Evolutionary conservation across 2,888 invertebrate genomes (phyloP), one percentile per base, ranked within the genome.

Genomic region (Elgonia sp.): DNA sequence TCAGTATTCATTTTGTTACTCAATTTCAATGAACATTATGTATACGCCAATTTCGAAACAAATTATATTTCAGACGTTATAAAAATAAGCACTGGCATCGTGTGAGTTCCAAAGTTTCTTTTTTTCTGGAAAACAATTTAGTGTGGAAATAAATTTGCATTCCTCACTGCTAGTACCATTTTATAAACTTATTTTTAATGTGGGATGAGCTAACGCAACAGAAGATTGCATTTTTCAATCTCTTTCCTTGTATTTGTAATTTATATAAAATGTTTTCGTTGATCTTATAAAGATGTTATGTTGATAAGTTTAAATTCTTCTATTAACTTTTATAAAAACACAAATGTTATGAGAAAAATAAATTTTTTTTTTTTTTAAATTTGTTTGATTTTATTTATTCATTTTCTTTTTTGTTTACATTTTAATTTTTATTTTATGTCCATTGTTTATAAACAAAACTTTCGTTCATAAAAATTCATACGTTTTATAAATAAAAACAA

Each of bases 181-280:
- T 73, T 65, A 55, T 65, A 73, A 63, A 65, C 81, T 81, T 63
- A 73, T 55, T 73, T 73, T 81, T 73, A 73, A 72, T 82, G 39
- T 57, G 18, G 8, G 57, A 73, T 50, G 65, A 73, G 63, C 42
- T 40, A 73, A 53, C 63, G 72, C 20, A 37, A 65, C 57, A 53
- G 46, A n/a, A 53, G 37, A 16, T 62, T 20, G 39, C 63, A 14
- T 72, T 75, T 67, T 73, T 65, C 67, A 57, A 75, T 69, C 50
- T 39, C 37, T 16, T 60, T 69, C 21, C 60, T 50, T 46, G 46
- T 60, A 75, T 50, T 50, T 46, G 46, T 60, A 75, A 83, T 83
- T 83, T 65, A 83, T 63, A 83, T 83, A 83, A 60, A 60, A 50
- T n/a, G 37, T 73, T 73, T 82, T 73, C 65, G 65, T 73, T 65